phyloP scores from a whole-genome alignment of 2,797 vertebrate genomes.

The Ceryle rudis region DNA sequence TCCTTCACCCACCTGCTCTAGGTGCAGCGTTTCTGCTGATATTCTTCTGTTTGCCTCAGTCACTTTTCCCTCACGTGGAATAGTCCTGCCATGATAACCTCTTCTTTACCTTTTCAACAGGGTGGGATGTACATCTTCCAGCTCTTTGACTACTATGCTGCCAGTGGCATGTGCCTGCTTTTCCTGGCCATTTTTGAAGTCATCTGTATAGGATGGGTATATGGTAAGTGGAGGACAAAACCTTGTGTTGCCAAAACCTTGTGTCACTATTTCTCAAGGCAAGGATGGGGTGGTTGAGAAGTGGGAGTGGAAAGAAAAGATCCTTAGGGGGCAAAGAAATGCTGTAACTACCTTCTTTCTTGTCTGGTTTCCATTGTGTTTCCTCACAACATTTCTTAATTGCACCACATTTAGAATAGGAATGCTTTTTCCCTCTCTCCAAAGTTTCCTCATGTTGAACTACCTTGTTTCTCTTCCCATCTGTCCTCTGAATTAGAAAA shows the following conservation, averaged over 20 bases:
- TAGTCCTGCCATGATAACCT: neutral
- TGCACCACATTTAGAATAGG: neutral
- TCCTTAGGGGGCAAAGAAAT: neutral
- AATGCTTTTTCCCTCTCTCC: neutral
- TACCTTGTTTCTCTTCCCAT: neutral
- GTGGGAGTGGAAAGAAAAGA: neutral
- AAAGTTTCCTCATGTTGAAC: neutral
- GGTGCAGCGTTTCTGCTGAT: neutral
- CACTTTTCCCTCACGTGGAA: neutral
- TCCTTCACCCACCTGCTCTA: neutral
- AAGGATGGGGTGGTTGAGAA: neutral
- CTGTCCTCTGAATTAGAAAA: neutral
- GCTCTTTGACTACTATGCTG: conserved; percentile 93
- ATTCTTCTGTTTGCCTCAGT: neutral
- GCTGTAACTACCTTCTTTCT: neutral
- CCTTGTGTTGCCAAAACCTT: neutral
- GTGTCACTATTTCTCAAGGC: neutral
- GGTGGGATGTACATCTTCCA: conserved; percentile 96
- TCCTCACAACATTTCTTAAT: neutral
- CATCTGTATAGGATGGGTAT: conserved; percentile 88
- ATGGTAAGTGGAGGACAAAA: conserved; percentile 81
- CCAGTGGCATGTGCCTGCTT: conserved; percentile 88
- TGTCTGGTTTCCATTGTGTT: neutral
- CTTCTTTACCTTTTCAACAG: conserved; percentile 70
- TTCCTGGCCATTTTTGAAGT: conserved; percentile 87